Evolutionary conservation across 2,113 vertebrate genomes (phyloP).

Genomic region (Lontra canadensis): DNA sequence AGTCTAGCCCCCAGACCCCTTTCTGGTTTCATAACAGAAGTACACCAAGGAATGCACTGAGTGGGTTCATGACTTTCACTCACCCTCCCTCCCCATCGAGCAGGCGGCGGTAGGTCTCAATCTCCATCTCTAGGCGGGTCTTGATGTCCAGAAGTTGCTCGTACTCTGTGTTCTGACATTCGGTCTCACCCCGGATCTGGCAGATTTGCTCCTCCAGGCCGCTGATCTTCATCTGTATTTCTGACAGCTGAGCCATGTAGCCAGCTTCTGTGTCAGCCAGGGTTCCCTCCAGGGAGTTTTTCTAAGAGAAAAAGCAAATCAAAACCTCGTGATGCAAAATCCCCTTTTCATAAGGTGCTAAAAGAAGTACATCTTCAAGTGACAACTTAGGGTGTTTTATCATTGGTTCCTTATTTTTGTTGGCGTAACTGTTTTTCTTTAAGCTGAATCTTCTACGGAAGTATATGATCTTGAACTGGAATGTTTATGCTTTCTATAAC

Average conservation of each 20-base stretch:
- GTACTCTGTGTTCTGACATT: constrained; percentile 86
- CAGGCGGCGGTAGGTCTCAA: constrained; percentile 82
- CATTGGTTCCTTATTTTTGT: background rate
- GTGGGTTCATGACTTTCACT: fast-evolving
- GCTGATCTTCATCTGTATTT: constrained; percentile 84
- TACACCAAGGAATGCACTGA: background rate
- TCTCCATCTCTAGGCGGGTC: constrained; percentile 83
- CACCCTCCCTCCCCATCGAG: constrained; percentile 75
- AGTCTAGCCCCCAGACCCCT: background rate
- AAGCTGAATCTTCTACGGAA: background rate
- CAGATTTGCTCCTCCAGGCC: constrained; percentile 85
- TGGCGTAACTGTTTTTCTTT: background rate
- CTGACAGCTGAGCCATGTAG: constrained; percentile 83
- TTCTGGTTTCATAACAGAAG: background rate
- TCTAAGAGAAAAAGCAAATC: constrained; percentile 79
- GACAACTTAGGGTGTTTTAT: background rate
- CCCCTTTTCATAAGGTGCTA: background rate
- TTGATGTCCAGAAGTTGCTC: constrained; percentile 82
- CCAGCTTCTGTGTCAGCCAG: constrained; percentile 85
- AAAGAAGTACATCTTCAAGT: background rate
- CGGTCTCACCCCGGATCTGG: constrained; percentile 82
- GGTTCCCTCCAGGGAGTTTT: constrained; percentile 87
- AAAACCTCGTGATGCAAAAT: background rate
- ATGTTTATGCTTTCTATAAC: background rate
- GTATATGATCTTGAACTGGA: background rate